A percentile compares a stretch with the other conserved stretches of the same genome.
phyloP scores from a whole-genome alignment of 2,888 invertebrate genomes.

The Minunthozetes semirufus region DNA sequence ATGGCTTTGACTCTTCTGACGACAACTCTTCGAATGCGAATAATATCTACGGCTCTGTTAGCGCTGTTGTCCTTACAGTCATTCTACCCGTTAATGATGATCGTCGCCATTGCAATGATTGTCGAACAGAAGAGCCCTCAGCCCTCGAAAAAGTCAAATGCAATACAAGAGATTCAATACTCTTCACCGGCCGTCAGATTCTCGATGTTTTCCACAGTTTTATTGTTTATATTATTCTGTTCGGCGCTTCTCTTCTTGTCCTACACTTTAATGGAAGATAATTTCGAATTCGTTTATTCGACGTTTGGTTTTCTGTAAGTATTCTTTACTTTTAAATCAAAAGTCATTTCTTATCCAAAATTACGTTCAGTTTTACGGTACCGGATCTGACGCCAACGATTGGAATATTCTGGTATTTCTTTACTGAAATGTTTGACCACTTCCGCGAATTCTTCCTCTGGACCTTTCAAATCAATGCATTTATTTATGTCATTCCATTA shows the following conservation, averaged over 20 bases:
- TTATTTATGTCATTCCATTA: slow-evolving; percentile 82
- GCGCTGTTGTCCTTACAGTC: slow-evolving; percentile 74
- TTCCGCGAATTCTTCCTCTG: slow-evolving; percentile 89
- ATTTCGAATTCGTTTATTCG: slow-evolving; percentile 55
- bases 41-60: slow-evolving; percentile 68
- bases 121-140: slow-evolving; percentile 51
- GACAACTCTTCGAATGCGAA: slow-evolving; percentile 51
- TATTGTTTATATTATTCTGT: slow-evolving; percentile 55
- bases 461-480: slow-evolving; percentile 92
- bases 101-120: slow-evolving; percentile 72
- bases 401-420: slow-evolving; percentile 99
- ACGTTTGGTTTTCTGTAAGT: slow-evolving; percentile 77
- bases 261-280: slow-evolving; percentile 57
- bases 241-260: slow-evolving; percentile 57
- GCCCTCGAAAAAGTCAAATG: background rate
- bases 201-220: slow-evolving; percentile 1
- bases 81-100: slow-evolving; percentile 63
- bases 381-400: slow-evolving; percentile 94
- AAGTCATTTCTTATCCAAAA: background rate
- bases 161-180: background rate
- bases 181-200: background rate
- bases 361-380: slow-evolving; percentile 63
- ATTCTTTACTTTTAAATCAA: slow-evolving; percentile 36
- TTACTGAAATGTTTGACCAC: slow-evolving; percentile 99
- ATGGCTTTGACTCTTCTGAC: slow-evolving; percentile 64